A percentile compares a stretch with the other conserved stretches of the same genome.
These are phyloP conservation scores for Hyles vespertilio DNA, from an alignment of 1,140 invertebrate species.

Conservation along the genomic window DNA sequence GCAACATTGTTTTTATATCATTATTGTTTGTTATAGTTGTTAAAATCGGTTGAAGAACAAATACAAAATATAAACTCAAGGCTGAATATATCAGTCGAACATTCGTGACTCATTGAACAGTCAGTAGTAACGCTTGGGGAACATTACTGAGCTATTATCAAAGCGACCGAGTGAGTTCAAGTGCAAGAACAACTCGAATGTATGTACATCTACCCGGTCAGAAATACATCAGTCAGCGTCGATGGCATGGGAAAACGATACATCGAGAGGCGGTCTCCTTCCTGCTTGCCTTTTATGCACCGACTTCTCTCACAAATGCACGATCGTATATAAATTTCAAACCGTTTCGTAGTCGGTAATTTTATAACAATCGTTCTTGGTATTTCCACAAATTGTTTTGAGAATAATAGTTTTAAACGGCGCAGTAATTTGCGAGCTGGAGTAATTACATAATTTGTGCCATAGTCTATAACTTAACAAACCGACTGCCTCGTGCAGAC, in stretches of 20 bases:
- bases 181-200: slow-evolving; percentile 45
- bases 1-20: slow-evolving; percentile 23
- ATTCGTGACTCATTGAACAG: not conserved
- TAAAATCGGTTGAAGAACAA: too few relatives aligned
- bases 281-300: slow-evolving; percentile 59
- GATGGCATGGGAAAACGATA: slow-evolving; percentile 59
- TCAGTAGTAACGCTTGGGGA: slow-evolving; percentile 4
- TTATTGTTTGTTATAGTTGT: slow-evolving; percentile 3
- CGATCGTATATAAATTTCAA: not conserved
- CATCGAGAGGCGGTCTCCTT: slow-evolving; percentile 35
- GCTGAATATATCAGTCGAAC: too few relatives aligned
- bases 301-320: slow-evolving; percentile 14
- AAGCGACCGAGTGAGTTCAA: slow-evolving; percentile 43
- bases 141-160: slow-evolving; percentile 20
- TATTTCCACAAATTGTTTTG: slow-evolving; percentile 1
- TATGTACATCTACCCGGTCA: slow-evolving; percentile 40
- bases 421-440: too few relatives aligned
- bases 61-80: too few relatives aligned
- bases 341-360: not conserved
- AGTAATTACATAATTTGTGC: too few relatives aligned
- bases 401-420: not conserved
- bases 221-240: slow-evolving; percentile 51
- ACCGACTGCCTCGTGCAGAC: too few relatives aligned
- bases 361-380: not conserved
- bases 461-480: too few relatives aligned